phyloP scores from a whole-genome alignment of 2,888 invertebrate species.

The Hybos culiciformis region DNA sequence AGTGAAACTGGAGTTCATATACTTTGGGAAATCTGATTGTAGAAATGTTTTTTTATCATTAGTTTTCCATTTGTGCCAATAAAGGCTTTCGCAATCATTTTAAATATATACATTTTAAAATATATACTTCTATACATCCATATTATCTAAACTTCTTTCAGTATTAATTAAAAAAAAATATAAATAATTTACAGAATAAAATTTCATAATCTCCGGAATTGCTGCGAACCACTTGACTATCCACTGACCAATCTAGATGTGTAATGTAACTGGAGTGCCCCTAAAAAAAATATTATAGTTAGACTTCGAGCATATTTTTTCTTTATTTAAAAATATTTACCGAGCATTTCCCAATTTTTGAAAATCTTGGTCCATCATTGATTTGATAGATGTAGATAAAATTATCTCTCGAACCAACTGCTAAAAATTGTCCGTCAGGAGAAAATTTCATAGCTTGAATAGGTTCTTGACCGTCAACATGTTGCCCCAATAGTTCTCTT shows the following conservation, averaged over 20 bases:
- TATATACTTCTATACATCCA: too few relatives aligned
- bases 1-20: too few relatives aligned
- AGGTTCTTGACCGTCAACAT: conserved; percentile 56
- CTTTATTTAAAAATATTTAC: conserved; percentile 42
- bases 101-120: too few relatives aligned
- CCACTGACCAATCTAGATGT: conserved; percentile 79
- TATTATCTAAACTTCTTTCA: conserved; percentile 1
- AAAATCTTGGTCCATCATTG: conserved; percentile 63
- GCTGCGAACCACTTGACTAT: conserved; percentile 66
- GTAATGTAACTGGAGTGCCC: conserved; percentile 85
- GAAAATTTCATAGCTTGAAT: conserved; percentile 64
- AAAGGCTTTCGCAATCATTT: too few relatives aligned
- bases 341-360: conserved; percentile 69
- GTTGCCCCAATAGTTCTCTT: conserved; percentile 52
- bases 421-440: conserved; percentile 65
- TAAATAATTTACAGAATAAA: conserved; percentile 63
- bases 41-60: too few relatives aligned
- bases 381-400: conserved; percentile 81
- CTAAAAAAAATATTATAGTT: conserved; percentile 38
- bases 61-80: too few relatives aligned
- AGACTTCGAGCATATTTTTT: too few relatives aligned
- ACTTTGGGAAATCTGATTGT: too few relatives aligned
- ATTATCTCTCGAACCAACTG: conserved; percentile 80
- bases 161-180: background rate
- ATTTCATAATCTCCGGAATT: conserved; percentile 86